These are phyloP conservation scores for Sarotherodon lohbergeri DNA, from an alignment of 2,113 vertebrate species.

Conservation along the genomic window DNA sequence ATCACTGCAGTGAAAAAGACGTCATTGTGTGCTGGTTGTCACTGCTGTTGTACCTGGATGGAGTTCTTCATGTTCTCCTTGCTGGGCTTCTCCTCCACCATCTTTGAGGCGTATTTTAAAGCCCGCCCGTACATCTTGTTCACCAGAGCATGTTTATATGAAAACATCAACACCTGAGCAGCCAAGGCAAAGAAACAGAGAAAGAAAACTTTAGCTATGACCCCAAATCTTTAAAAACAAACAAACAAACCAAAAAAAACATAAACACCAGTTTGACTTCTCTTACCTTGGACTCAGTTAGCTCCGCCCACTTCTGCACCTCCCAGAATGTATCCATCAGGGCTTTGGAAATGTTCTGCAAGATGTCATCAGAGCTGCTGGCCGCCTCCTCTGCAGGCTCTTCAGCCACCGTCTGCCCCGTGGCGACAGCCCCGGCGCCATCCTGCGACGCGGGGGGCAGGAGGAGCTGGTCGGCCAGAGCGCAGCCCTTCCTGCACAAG, in stretches of 20 bases:
- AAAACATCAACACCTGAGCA: conserved; percentile 88
- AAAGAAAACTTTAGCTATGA: background rate
- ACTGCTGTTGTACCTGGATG: conserved; percentile 78
- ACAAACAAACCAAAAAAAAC: background rate
- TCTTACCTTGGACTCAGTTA: conserved; percentile 89
- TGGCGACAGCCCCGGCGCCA: conserved; percentile 68
- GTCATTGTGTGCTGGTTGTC: accelerated
- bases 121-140: conserved; percentile 94
- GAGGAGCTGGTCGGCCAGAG: conserved; percentile 86
- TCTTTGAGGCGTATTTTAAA: conserved; percentile 91
- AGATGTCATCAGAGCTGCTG: conserved; percentile 78
- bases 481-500: conserved; percentile 89
- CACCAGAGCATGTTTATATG: conserved; percentile 93
- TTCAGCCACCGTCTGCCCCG: background rate
- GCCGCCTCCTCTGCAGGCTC: conserved; percentile 54
- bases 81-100: conserved; percentile 93
- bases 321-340: conserved; percentile 90
- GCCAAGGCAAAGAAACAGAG: background rate
- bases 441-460: conserved; percentile 74
- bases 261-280: background rate
- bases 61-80: conserved; percentile 97
- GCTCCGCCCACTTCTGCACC: conserved; percentile 93
- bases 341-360: conserved; percentile 69
- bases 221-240: background rate
- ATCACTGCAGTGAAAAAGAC: background rate